Base-by-base conservation (phyloP, 2,797 vertebrate genomes). In the Trachurus trachurus region DNA sequence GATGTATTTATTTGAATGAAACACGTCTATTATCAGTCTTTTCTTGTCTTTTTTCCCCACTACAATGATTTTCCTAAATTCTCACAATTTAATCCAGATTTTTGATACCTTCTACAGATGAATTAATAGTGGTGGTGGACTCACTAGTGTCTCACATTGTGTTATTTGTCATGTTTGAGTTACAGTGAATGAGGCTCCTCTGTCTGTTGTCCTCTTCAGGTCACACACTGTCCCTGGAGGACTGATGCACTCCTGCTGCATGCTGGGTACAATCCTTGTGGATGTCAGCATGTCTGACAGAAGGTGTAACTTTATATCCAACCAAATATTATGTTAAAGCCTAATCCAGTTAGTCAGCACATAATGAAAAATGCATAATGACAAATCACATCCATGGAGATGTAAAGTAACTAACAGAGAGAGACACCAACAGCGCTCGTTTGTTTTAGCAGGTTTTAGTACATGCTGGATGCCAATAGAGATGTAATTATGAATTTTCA, bases 221-320 rank as follows among this genome's bases (percentile, higher is more conserved):
- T 82, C 84, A 90, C 71, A 68, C 74, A 21, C 54, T 37, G 61
- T 86, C 82, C 68, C 80, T 9, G 26, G 85, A 87, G 88, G 73
- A 60, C 15, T 21, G 58, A 54, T 54, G 45, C 61, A n/a, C 78
- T 81, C 42, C 79, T 53, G 73, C 59, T 87, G 91, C 88, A 89
- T 87, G 78, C 83, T 86, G 90, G 85, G 85, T 88, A 81, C 91
- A 90, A 76, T 86, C 68, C 59, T 81, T 82, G 72, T 88, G 78
- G 66, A 82, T 83, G 88, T 90, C 84, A 87, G 81, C 84, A 85
- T 80, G 76, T 86, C 83, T 80, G 80, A 80, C 77, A 84, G 71
- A 87, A 90, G 88, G 85, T 89, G 87, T 87, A 87, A 93, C 75
- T 63, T 80, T 83, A 83, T 84, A 88, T 78, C 81, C 66, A 6